phyloP scores from a whole-genome alignment of 2,113 vertebrate species.

The Platycercus adscitus region DNA sequence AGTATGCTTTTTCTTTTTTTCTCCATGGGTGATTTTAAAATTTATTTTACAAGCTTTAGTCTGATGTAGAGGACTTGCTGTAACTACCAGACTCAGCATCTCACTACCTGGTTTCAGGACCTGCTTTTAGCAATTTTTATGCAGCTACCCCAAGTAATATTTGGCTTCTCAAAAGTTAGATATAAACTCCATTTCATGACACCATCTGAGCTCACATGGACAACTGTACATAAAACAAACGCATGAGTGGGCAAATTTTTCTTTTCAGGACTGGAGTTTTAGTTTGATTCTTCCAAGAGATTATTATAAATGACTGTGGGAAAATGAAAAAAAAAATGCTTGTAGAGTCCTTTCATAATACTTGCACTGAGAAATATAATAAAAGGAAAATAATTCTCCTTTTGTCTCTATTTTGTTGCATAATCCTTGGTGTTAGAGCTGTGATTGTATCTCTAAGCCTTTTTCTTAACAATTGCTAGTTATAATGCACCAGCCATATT shows the following conservation, averaged over 20 bases:
- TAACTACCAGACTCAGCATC: neutral
- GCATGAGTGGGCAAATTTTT: neutral
- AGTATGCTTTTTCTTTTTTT: neutral
- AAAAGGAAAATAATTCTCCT: slow-evolving; percentile 4
- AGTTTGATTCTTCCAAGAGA: slow-evolving; percentile 16
- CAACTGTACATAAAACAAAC: slow-evolving; percentile 12
- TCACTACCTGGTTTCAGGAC: neutral
- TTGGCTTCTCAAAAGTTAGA: slow-evolving; percentile 22
- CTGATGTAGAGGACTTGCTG: neutral
- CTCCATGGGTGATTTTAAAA: neutral
- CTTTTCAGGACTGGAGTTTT: neutral
- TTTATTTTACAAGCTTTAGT: neutral
- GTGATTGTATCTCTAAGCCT: slow-evolving; percentile 5
- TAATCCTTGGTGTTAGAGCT: slow-evolving; percentile 18
- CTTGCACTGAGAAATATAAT: neutral
- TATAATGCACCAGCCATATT: neutral
- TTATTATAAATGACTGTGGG: slow-evolving; percentile 34
- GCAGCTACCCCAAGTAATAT: neutral
- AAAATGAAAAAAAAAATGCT: slow-evolving; percentile 2
- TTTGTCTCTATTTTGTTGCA: slow-evolving; percentile 35
- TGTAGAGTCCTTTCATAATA: neutral
- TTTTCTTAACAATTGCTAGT: neutral
- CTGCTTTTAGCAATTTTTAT: neutral
- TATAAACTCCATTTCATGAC: neutral
- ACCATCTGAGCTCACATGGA: slow-evolving; percentile 29